Evolutionary conservation across 2,797 vertebrate genomes (phyloP), one percentile per base, ranked within the genome.

Genomic region (Bradypodion ventrale): DNA sequence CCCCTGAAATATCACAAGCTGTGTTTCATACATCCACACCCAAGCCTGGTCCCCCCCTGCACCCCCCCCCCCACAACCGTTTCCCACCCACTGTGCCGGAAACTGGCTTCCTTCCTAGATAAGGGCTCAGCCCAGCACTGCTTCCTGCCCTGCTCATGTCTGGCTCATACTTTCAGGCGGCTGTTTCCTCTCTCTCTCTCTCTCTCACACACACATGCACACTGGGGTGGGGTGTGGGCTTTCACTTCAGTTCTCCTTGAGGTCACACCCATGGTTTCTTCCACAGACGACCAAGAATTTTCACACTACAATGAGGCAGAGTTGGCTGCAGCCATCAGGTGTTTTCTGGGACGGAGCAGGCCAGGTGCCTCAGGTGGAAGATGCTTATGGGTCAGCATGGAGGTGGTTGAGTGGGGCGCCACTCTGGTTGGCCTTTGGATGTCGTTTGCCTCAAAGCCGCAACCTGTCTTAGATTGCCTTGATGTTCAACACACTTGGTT

Each of bases 141-240:
- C 74, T 87, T 87, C 82, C 86, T 87, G 86, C 35, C 62, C 15
- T 44, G 74, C 5, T 2, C 29, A 1, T 23, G 27, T 68, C 32
- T 19, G 76, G 49, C 49, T 23, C 25, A 8, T 21, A 44, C 66
- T 82, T 32, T 25, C 56, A 21, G 29, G 25, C 5, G 1, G 13
- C 29, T 70, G 82, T 27, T 85, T 85, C 83, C 83, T 85, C 59
- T 52, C n/a, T n/a, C n/a, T n/a, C n/a, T n/a, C n/a, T n/a, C n/a
- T n/a, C n/a, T n/a, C n/a, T n/a, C n/a, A n/a, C n/a, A n/a, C n/a
- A n/a, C n/a, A n/a, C n/a, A n/a, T n/a, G n/a, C n/a, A n/a, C n/a
- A n/a, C n/a, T n/a, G n/a, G n/a, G n/a, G n/a, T n/a, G n/a, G n/a
- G n/a, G n/a, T n/a, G n/a, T n/a, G n/a, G n/a, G n/a, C n/a, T 62